Percentiles rank a stretch among this genome's conserved stretches.
Evolutionary conservation across 35 echinoderm and acorn worm genomes (phyloP).

Genomic region (Acanthaster planci): DNA sequence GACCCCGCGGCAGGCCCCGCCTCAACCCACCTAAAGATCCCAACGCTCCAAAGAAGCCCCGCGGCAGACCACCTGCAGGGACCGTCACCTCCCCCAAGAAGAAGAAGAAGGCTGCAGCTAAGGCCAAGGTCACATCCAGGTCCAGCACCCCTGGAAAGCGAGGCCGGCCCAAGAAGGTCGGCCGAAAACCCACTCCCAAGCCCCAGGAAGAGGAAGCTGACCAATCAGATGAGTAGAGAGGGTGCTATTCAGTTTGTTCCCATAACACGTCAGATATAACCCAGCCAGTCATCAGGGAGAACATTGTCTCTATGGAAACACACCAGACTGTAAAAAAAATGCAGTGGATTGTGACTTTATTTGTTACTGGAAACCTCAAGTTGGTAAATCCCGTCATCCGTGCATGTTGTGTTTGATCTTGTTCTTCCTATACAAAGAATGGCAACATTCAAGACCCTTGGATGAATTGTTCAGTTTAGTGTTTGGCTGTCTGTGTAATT

Average conservation of each 20-base stretch:
- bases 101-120: not conserved
- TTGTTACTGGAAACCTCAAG: too few species aligned
- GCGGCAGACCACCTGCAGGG: constrained; percentile 13
- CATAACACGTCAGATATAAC: too few species aligned
- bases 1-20: constrained; percentile 16
- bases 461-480: too few species aligned
- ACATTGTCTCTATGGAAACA: too few species aligned
- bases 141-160: not conserved
- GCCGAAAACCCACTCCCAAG: not conserved
- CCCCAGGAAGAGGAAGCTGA: not conserved
- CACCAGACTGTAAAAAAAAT: too few species aligned
- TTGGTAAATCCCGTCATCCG: too few species aligned
- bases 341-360: too few species aligned
- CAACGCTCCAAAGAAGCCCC: not conserved
- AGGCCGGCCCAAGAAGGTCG: not conserved
- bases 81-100: not conserved
- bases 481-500: too few species aligned
- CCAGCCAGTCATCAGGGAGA: too few species aligned
- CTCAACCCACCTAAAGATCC: constrained; percentile 17
- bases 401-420: too few species aligned
- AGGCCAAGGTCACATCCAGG: not conserved
- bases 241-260: not conserved
- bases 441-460: too few species aligned
- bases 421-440: too few species aligned
- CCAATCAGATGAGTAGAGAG: constrained; percentile 3